Percentiles rank a stretch among this genome's conserved stretches.
Evolutionary conservation across 1,140 invertebrate genomes (phyloP).

Genomic region (Cherax destructor): DNA sequence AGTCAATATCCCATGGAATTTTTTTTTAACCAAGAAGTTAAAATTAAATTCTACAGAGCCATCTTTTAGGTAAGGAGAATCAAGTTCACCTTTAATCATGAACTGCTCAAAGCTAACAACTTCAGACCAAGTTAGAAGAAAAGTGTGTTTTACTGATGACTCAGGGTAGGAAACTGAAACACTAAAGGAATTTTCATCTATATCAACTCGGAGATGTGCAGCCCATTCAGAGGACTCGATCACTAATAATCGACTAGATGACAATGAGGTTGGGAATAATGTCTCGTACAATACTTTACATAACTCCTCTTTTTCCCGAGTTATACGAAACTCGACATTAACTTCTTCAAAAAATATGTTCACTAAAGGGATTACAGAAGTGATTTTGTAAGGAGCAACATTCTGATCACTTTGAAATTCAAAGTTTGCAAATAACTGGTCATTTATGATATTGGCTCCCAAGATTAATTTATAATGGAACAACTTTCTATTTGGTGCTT

Average conservation of each 20-base stretch:
- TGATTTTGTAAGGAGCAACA: background rate
- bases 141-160: background rate
- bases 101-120: background rate
- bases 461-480: background rate
- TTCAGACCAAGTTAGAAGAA: constrained; percentile 2
- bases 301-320: background rate
- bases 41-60: background rate
- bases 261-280: background rate
- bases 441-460: background rate
- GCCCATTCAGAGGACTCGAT: constrained; percentile 12
- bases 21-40: background rate
- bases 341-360: constrained; percentile 26
- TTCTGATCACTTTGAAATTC: background rate
- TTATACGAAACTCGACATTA: constrained; percentile 1
- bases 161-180: constrained; percentile 6
- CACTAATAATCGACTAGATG: background rate
- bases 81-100: constrained; percentile 8
- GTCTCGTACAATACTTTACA: background rate
- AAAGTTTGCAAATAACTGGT: background rate
- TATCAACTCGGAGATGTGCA: background rate
- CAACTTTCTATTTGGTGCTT: background rate
- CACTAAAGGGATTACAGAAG: background rate
- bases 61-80: constrained; percentile 16
- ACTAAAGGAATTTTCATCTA: constrained; percentile 16
- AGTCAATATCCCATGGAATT: background rate